Conservation (phyloP, 37 sponge, comb jelly and placozoan species). For the Mnemiopsis leidyi region DNA sequence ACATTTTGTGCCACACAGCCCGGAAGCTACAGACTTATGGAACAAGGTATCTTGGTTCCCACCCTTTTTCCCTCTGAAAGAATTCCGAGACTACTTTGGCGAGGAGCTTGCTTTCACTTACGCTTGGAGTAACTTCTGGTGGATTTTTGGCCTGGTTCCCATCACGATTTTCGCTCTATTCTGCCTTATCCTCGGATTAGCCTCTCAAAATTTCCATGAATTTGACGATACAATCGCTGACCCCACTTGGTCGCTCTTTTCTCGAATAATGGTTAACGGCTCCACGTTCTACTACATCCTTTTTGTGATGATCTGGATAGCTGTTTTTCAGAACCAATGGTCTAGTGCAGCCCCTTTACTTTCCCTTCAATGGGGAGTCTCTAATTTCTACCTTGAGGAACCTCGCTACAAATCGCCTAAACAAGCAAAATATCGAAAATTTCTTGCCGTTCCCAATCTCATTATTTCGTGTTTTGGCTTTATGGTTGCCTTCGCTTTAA, state of each 20-base stretch:
- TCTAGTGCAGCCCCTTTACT: neutral
- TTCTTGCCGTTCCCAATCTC: neutral
- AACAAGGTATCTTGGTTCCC: neutral
- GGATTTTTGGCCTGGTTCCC: neutral
- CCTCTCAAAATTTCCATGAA: too few relatives aligned
- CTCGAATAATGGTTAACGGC: neutral
- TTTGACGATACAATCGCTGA: neutral
- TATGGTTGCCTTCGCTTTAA: neutral
- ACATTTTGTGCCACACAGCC: neutral
- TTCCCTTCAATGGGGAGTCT: constrained; percentile 28
- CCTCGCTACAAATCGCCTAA: neutral
- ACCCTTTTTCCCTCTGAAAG: neutral
- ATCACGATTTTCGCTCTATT: neutral
- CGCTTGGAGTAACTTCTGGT: constrained; percentile 33
- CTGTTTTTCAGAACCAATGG: constrained; percentile 41
- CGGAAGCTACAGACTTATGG: neutral
- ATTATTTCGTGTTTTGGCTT: constrained; percentile 9
- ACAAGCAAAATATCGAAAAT: neutral
- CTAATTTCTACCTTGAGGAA: constrained; percentile 7
- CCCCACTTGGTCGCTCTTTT: neutral
- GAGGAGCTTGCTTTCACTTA: constrained; percentile 26
- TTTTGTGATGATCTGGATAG: neutral
- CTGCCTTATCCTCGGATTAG: neutral
- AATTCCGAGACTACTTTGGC: constrained; percentile 16
- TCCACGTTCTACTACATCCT: neutral